These are phyloP conservation scores for Ctenoplectra terminalis DNA, from an alignment of 1,140 invertebrate genomes.

Conservation along the genomic window DNA sequence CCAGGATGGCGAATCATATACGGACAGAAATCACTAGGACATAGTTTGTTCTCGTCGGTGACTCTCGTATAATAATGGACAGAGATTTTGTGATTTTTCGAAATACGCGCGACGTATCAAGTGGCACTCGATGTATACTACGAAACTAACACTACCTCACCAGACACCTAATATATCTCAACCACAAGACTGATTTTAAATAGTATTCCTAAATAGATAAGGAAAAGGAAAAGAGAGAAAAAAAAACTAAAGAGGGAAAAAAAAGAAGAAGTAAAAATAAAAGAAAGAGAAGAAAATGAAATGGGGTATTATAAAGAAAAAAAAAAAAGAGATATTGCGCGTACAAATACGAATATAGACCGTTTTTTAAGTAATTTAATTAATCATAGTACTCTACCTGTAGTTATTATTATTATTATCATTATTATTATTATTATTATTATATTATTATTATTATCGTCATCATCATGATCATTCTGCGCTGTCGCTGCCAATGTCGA, in stretches of 20 bases:
- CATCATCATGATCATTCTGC: slow-evolving; percentile 47
- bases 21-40: no score
- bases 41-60: no score
- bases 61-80: not conserved
- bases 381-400: slow-evolving; percentile 55
- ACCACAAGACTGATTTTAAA: slow-evolving; percentile 83
- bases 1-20: no score
- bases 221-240: slow-evolving; percentile 66
- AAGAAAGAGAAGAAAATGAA: not conserved
- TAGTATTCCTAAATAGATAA: slow-evolving; percentile 81
- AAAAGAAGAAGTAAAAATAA: slow-evolving; percentile 7
- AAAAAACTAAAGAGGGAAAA: slow-evolving; percentile 24
- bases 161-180: slow-evolving; percentile 82
- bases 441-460: slow-evolving; percentile 32
- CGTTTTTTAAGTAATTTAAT: slow-evolving; percentile 70
- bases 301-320: slow-evolving; percentile 48
- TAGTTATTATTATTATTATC: slow-evolving; percentile 58
- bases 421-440: slow-evolving; percentile 45
- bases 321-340: slow-evolving; percentile 61
- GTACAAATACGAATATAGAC: slow-evolving; percentile 70
- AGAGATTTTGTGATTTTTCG: slow-evolving; percentile 11
- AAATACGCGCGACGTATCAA: slow-evolving; percentile 24
- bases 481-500: slow-evolving; percentile 57
- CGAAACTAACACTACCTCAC: slow-evolving; percentile 82
- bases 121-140: slow-evolving; percentile 80